A percentile compares a stretch with the other conserved stretches of the same genome.
Conservation (phyloP, 2,888 invertebrate species). For the Habrosyne pyritoides region DNA sequence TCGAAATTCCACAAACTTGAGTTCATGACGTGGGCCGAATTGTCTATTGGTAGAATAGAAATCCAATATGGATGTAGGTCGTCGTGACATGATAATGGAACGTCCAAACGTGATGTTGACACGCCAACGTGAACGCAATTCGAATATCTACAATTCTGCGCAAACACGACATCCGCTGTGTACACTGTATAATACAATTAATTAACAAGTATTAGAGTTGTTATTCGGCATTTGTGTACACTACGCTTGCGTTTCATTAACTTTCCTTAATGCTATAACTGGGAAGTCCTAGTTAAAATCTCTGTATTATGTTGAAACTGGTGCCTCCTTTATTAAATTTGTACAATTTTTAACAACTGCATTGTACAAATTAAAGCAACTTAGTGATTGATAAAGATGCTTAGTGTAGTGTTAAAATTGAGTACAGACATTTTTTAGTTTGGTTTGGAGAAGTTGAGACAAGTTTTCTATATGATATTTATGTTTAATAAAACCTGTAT, state of each 20-base stretch:
- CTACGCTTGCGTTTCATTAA: constrained; percentile 16
- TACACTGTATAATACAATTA: constrained; percentile 21
- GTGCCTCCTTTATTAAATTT: too few species aligned
- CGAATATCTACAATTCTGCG: constrained; percentile 34
- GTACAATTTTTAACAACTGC: too few species aligned
- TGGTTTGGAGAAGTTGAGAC: too few species aligned
- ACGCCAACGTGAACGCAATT: constrained; percentile 54
- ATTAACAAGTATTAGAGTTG: constrained; percentile 19
- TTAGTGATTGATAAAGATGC: too few species aligned
- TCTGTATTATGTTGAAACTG: too few species aligned
- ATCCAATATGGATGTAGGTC: constrained; percentile 56
- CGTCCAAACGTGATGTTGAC: constrained; percentile 55
- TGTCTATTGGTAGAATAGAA: constrained; percentile 49
- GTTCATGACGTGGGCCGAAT: constrained; percentile 37
- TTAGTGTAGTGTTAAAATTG: too few species aligned
- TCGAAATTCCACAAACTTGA: constrained; percentile 16
- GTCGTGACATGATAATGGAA: constrained; percentile 57
- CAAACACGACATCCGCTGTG: constrained; percentile 33
- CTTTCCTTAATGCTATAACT: constrained; percentile 40
- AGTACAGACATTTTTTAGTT: too few species aligned
- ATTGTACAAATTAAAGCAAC: too few species aligned
- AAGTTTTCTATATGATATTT: too few species aligned
- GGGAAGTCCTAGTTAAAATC: too few species aligned
- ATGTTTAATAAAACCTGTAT: too few species aligned
- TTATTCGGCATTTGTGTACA: constrained; percentile 13